Percentiles rank a stretch among this genome's conserved stretches.
These are phyloP conservation scores for Pseudomyrmex dendroicus DNA, from an alignment of 1,140 invertebrate genomes.

Conservation along the genomic window DNA sequence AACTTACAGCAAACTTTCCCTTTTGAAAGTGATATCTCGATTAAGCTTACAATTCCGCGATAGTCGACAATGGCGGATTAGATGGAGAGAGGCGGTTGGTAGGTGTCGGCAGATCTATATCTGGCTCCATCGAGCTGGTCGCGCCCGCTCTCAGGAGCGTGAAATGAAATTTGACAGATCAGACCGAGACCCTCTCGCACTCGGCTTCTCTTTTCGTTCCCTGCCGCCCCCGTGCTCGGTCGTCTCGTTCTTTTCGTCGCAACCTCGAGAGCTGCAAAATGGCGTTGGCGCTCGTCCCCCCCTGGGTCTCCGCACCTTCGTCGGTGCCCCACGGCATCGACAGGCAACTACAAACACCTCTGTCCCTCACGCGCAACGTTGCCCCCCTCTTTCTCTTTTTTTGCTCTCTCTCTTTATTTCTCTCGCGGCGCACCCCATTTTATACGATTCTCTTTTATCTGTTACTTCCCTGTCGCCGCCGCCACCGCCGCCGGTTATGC, in stretches of 20 bases:
- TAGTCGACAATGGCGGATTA: slow-evolving; percentile 63
- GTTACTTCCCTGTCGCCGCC: slow-evolving; percentile 75
- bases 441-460: slow-evolving; percentile 86
- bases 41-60: slow-evolving; percentile 51
- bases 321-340: slow-evolving; percentile 78
- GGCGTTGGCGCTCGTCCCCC: slow-evolving; percentile 71
- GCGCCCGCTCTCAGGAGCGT: slow-evolving; percentile 78
- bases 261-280: slow-evolving; percentile 73
- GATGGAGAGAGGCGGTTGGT: slow-evolving; percentile 65
- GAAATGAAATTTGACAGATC: slow-evolving; percentile 85
- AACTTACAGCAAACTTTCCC: neutral
- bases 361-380: slow-evolving; percentile 27
- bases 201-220: slow-evolving; percentile 58
- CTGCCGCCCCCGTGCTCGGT: slow-evolving; percentile 7
- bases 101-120: slow-evolving; percentile 80
- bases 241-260: slow-evolving; percentile 27
- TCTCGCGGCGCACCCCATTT: slow-evolving; percentile 78
- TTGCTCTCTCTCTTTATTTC: slow-evolving; percentile 36
- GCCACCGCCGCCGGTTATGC: slow-evolving; percentile 65
- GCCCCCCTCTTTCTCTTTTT: slow-evolving; percentile 55
- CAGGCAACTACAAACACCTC: slow-evolving; percentile 34
- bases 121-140: slow-evolving; percentile 73
- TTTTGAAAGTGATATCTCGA: slow-evolving; percentile 57
- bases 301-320: slow-evolving; percentile 75
- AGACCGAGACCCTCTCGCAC: slow-evolving; percentile 68